A percentile compares a stretch with the other conserved stretches of the same genome.
Conservation (phyloP, 2,113 vertebrate species). For the Aplodontia rufa region DNA sequence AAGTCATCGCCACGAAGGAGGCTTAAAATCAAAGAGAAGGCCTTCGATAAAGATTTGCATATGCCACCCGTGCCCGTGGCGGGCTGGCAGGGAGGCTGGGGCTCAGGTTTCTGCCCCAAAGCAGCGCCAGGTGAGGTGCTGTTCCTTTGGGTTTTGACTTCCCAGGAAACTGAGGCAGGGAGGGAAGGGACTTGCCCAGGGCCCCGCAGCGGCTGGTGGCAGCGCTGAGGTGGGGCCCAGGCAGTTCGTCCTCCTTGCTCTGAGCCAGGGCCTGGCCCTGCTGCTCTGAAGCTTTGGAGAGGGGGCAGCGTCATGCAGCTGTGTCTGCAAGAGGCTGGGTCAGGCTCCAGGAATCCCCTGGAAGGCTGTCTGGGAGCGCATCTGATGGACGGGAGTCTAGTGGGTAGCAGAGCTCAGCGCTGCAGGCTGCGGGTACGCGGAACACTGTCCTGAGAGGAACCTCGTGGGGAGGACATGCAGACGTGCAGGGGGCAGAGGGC, state of each 20-base stretch:
- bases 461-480: too few species aligned
- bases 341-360: not conserved
- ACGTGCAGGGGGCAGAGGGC: fast-evolving
- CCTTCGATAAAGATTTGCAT: not conserved
- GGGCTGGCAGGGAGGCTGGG: not conserved
- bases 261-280: not conserved
- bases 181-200: too few species aligned
- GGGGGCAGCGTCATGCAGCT: too few species aligned
- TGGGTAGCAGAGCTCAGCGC: not conserved
- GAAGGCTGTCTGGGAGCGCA: not conserved
- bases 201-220: not conserved
- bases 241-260: fast-evolving
- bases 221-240: not conserved
- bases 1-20: not conserved
- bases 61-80: not conserved
- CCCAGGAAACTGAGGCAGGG: too few species aligned
- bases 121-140: not conserved
- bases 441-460: too few species aligned
- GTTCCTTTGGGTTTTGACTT: not conserved
- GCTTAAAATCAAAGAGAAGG: not conserved
- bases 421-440: not conserved
- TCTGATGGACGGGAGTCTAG: too few species aligned
- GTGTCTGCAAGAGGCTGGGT: not conserved
- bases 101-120: too few species aligned
- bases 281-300: too few species aligned